Evolutionary conservation across 2,113 vertebrate species (phyloP), one percentile per base, ranked within the genome.

Genomic region (Pyxicephalus adspersus): DNA sequence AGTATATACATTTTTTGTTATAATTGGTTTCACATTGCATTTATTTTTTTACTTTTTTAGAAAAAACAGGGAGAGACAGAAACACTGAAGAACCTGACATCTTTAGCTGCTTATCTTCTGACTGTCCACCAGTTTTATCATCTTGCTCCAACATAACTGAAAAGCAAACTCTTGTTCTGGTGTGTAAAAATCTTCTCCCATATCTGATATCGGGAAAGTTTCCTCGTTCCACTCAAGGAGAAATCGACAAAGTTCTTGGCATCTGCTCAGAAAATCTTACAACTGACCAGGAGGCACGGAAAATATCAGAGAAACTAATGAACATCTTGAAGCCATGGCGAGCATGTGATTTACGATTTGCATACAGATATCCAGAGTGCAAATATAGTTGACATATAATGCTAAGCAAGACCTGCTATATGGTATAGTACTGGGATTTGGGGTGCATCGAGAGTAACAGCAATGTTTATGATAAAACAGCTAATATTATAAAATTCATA

Each of bases 331-430:
- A 86, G 23, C 87, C 92, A 0, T 84, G 94, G 79, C 88, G 88
- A 45, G 89, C 91, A 60, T 96, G 95, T 1, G 90, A 91, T 63
- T 86, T 87, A 3, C 89, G 86, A 66, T 94, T 93, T 74, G 88
- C 90, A 66, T 95, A 96, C 86, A 93, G 94, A 84, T 95, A 95
- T 83, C 95, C 94, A 1, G 94, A 95, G 85, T 95, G 94, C 89
- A 94, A 90, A 81, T 95, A 95, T 76, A 89, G 86, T 0, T 88
- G 89, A 26, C 16, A 45, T 13, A 13, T 13, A 45, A 45, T 13
- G 38, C 38, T 45, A 0, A 45, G 38, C 5, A 45, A 45, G 11
- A 38, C 38, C 4, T 38, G 38, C 11, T 38, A 4, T 45, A 15
- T 45, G 38, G 11, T 45, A 45, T 45, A 45, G 8, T 45, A 45